Evolutionary conservation across 2,797 vertebrate species (phyloP).

Genomic region (Mycteria americana): DNA sequence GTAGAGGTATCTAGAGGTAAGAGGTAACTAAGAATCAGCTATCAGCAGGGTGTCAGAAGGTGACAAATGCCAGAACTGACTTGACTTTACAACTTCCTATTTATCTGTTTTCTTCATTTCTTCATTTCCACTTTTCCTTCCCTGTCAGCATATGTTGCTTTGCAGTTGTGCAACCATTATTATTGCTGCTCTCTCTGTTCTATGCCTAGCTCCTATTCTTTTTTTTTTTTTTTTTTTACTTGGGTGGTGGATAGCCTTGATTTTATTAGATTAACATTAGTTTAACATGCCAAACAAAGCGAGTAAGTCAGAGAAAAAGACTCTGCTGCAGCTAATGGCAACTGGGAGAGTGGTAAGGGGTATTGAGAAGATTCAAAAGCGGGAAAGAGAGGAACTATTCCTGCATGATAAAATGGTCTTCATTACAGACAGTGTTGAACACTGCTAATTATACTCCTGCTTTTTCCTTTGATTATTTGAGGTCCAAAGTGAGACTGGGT

Average conservation of each 20-base stretch:
- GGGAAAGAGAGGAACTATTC: not conserved
- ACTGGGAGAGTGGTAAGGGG: not conserved
- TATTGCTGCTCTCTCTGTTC: not conserved
- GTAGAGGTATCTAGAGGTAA: not conserved
- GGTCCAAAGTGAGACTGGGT: not conserved
- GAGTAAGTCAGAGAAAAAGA: not conserved
- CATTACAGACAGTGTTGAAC: not conserved
- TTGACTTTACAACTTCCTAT: not conserved
- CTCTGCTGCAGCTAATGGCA: not conserved
- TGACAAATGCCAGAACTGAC: not conserved
- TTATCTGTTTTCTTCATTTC: not conserved
- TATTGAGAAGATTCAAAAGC: not conserved
- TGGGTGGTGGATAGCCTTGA: not conserved
- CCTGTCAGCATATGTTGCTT: not conserved
- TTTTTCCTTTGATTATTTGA: not conserved
- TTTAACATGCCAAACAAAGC: not conserved
- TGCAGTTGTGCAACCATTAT: not conserved
- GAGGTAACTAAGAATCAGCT: not conserved
- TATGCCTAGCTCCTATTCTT: fast-evolving
- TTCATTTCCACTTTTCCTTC: not conserved
- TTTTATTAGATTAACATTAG: not conserved
- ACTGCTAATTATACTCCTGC: not conserved
- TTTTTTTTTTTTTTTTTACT: not conserved
- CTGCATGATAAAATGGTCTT: not conserved
- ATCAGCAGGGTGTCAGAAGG: not conserved